Evolutionary conservation across 2,113 vertebrate genomes (phyloP).

Genomic region (Amblyornis subalaris): DNA sequence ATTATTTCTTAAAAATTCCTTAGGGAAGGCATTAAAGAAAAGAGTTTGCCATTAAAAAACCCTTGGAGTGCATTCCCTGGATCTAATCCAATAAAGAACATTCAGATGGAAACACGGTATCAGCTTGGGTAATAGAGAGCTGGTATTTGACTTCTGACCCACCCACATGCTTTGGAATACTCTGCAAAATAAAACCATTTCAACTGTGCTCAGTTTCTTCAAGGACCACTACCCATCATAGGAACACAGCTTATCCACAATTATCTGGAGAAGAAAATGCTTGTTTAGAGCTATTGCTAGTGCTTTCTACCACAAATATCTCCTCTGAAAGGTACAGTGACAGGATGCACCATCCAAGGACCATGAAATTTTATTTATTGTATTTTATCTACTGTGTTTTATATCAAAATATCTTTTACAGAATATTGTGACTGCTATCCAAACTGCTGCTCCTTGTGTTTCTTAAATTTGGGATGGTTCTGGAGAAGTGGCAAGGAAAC

Average conservation of each 20-base stretch:
- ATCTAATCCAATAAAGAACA: not conserved
- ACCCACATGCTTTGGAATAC: not conserved
- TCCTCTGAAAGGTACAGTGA: not conserved
- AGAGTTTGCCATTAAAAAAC: not conserved
- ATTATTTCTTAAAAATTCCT: not conserved
- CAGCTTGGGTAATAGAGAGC: not conserved
- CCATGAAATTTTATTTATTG: not conserved
- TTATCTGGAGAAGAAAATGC: not conserved
- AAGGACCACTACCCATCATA: not conserved
- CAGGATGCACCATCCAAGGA: not conserved
- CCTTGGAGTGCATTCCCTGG: not conserved
- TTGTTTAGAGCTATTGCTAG: not conserved
- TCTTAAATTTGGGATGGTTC: too few relatives aligned
- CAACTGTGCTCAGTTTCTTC: not conserved
- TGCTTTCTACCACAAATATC: not conserved
- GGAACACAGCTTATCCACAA: not conserved
- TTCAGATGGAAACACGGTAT: not conserved
- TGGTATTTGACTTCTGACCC: not conserved
- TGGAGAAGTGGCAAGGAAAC: not conserved
- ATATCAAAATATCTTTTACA: not conserved
- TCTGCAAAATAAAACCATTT: not conserved
- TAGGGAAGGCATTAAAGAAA: not conserved
- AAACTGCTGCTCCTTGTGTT: not conserved
- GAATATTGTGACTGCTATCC: not conserved
- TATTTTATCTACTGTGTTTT: not conserved